Base-by-base conservation (phyloP, 1,140 invertebrate genomes). In the Maniola jurtina region DNA sequence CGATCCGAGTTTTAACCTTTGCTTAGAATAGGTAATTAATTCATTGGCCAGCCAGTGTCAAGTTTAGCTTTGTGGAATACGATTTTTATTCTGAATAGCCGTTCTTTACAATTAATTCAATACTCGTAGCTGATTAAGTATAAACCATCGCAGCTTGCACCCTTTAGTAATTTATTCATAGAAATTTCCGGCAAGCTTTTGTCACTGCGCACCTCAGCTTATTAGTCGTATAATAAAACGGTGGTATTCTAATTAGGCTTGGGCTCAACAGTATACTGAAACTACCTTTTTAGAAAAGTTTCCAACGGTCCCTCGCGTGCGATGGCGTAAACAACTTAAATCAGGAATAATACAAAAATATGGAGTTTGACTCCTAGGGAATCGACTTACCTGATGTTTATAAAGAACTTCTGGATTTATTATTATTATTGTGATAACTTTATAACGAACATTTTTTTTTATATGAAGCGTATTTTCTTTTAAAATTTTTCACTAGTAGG, bases 161-260 rank as follows among this genome's bases (percentile, higher is more conserved):
- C 45, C 59, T 65, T 14, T 52, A 42, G 55, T 61, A 15, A 38
- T 61, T 64, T 64, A 64, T 57, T 47, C 47, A 59, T 59, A 50
- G 60, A 52, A 52, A 58, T 63, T 62, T 15, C 47, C 50, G 57
- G 35, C 59, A 68, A 67, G 60, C 54, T 68, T 59, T 68, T 45
- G 54, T 62, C 11, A 66, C 38, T 25, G 47, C 47, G 15, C 66
- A 48, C 61, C 38, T 55, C 57, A 66, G 71, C 73, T 83, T 79
- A 79, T 83, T 78, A 80, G 77, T 79, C 80, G 76, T 81, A 79
- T 83, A 80, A 80, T 79, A 67, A 78, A 84, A 76, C 70, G 70
- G 72, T 67, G 62, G 65, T 64, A 71, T 65, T 58, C 69, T 84
- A 86, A 86, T 83, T 82, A 84, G 73, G 56, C 64, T 54, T 66